phyloP scores from a whole-genome alignment of 2,888 invertebrate genomes.

The Agrotis segetum region DNA sequence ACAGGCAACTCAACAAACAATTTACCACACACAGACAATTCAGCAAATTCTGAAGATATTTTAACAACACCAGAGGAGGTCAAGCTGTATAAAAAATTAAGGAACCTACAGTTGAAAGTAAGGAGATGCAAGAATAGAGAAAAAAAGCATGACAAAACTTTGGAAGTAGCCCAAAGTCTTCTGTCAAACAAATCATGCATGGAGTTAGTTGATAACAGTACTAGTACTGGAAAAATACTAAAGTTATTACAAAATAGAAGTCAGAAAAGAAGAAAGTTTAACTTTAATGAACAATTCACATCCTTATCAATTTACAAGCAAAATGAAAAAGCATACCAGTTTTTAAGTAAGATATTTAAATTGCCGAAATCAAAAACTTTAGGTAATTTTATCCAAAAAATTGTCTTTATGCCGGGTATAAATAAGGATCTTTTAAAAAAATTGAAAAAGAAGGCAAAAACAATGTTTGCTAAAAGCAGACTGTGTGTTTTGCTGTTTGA shows the following conservation, averaged over 20 bases:
- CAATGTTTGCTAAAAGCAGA: background rate
- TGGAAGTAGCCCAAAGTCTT: background rate
- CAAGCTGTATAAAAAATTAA: slow-evolving; percentile 2
- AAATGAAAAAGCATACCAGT: slow-evolving; percentile 11
- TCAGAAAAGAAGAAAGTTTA: slow-evolving; percentile 18
- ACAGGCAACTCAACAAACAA: background rate
- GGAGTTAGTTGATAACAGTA: slow-evolving; percentile 9
- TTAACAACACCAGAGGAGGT: background rate
- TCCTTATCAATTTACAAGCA: slow-evolving; percentile 14
- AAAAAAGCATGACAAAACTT: slow-evolving; percentile 1
- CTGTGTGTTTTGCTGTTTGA: slow-evolving; percentile 20
- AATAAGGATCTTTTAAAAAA: slow-evolving; percentile 7
- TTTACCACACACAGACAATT: background rate
- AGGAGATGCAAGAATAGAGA: slow-evolving; percentile 9
- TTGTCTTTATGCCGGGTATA: slow-evolving; percentile 5
- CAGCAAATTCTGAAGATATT: background rate
- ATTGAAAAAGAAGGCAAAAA: slow-evolving; percentile 2
- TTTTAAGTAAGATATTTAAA: slow-evolving; percentile 13
- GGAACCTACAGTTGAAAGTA: slow-evolving; percentile 5
- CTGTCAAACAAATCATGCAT: background rate
- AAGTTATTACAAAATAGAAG: slow-evolving; percentile 11
- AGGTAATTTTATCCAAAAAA: slow-evolving; percentile 20
- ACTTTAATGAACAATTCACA: slow-evolving; percentile 10
- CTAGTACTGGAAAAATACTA: slow-evolving; percentile 4
- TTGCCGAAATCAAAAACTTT: slow-evolving; percentile 13